Base-by-base conservation (phyloP, 2,888 invertebrate species). In the Petrolisthes cinctipes region DNA sequence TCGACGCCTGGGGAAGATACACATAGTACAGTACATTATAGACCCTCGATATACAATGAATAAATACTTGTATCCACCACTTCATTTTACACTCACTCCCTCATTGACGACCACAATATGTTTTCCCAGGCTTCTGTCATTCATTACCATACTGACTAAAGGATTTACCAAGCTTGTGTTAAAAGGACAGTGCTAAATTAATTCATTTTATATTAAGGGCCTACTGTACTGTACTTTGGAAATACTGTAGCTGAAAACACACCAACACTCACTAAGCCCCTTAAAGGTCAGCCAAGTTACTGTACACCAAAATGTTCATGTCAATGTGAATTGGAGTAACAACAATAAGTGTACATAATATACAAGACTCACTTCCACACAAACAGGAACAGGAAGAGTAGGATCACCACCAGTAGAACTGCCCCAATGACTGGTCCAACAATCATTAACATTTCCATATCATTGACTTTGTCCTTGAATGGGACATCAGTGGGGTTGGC, bases 1-100 rank as follows among this genome's bases (percentile, higher is more conserved):
- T 88, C 97, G 94, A 91, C 97, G 94, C 92, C 94, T 94, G 91
- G 9, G 66, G 83, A 90, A 87, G 85, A 20, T 5, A 79, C 20
- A 68, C 57, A 61, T n/a, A 51, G 17, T 23, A 81, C 17, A 51
- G 17, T 23, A 81, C 17, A 5, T 57, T 61, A 61, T 23, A 20
- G n/a, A 73, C 14, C 7, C 73, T n/a, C 73, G 7, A 61, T 17
- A 17, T 9, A 9, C 9, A 78, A 37, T 78, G 5, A 51, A 78
- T 5, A 37, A 53, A 37, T 37, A 9, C 17, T 23, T n/a, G 23
- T 78, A 14, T 37, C 37, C 37, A 37, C 37, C 37, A 37, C 37
- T 37, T 37, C 37, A 37, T 37, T 37, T 37, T 37, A 37, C 37
- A 37, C 37, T 37, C 37, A 0, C 37, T 37, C 37, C 2, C 37